Base-by-base conservation (phyloP, 2,888 invertebrate genomes). In the Polietes domitor region DNA sequence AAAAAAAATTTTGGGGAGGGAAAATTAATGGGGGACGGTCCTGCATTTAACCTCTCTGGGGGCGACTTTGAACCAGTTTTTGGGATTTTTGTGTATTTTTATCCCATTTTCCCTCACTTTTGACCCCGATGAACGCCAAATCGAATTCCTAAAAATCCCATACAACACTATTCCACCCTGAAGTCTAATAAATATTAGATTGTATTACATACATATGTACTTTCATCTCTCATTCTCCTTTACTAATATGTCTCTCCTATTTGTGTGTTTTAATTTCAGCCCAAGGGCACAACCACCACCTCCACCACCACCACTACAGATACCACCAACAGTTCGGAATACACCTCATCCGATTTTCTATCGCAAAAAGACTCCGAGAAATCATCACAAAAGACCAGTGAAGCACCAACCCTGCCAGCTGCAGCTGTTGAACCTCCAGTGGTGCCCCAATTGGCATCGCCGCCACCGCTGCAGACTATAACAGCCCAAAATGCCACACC, bases 401-500 rank as follows among this genome's bases (percentile, higher is more conserved):
- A 43, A 10, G 12, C 7, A 47, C 10, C 72, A 2, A 6, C 47
- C 15, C 1, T 12, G 12, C 28, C n/a, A n/a, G n/a, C n/a, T n/a
- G 6, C 28, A n/a, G 4, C 21, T 26, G 15, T 12, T 85, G 7
- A 87, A 26, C 7, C 26, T 83, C 6, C 87, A 87, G 63, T 85
- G 83, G 7, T 85, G 15, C 73, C 83, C 2, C 63, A 72, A 17
- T 10, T 72, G n/a, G n/a, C 19, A 61, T 12, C 19, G 55, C 26
- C 72, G 73, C 26, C 70, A 15, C 19, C 70, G 37, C 32, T 28
- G 24, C 73, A 58, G 63, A 5, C 21, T 1, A 50, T 41, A 9
- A 10, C 50, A 10, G 0, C 43, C 2, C 3, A 12, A 28, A 37
- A 19, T 12, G n/a, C 58, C 15, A 58, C 55, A 12, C 28, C 80